A percentile compares a stretch with the other conserved stretches of the same genome.
These are phyloP conservation scores for Drosophila pegasa DNA, from an alignment of 2,888 invertebrate genomes.

Conservation along the genomic window DNA sequence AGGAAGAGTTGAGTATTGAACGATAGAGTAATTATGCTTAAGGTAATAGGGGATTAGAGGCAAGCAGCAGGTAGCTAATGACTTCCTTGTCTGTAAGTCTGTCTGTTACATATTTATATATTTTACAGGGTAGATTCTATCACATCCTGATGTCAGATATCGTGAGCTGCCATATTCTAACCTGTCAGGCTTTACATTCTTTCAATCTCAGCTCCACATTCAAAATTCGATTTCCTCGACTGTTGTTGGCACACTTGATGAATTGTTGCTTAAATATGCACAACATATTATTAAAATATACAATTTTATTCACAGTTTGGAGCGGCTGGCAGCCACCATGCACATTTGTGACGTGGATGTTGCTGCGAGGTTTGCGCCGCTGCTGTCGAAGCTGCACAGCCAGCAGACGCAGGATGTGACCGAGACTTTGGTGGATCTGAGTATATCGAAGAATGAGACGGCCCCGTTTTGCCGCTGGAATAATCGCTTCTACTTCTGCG, in stretches of 20 bases:
- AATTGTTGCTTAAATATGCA: neutral
- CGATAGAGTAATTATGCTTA: neutral
- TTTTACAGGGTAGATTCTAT: no score
- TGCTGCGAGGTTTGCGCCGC: slow-evolving; percentile 63
- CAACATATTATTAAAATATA: neutral
- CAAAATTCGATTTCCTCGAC: neutral
- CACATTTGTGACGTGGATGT: slow-evolving; percentile 83
- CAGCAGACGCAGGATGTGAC: slow-evolving; percentile 47
- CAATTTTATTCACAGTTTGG: slow-evolving; percentile 60
- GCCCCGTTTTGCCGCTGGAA: slow-evolving; percentile 83
- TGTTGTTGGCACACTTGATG: neutral
- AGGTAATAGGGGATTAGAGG: neutral
- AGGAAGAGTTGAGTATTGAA: slow-evolving; percentile 66
- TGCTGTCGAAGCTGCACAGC: slow-evolving; percentile 53
- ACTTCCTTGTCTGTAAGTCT: no score
- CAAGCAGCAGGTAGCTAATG: no score
- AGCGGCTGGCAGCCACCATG: slow-evolving; percentile 77
- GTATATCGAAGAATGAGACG: slow-evolving; percentile 80
- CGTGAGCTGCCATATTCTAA: no score
- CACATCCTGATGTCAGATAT: no score
- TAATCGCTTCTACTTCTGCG: slow-evolving; percentile 82
- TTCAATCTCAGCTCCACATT: no score
- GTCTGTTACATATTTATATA: no score
- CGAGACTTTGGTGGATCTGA: slow-evolving; percentile 74
- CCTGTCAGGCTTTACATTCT: no score